Evolutionary conservation across 2,888 invertebrate species (phyloP).

Genomic region (Xylota segnis): DNA sequence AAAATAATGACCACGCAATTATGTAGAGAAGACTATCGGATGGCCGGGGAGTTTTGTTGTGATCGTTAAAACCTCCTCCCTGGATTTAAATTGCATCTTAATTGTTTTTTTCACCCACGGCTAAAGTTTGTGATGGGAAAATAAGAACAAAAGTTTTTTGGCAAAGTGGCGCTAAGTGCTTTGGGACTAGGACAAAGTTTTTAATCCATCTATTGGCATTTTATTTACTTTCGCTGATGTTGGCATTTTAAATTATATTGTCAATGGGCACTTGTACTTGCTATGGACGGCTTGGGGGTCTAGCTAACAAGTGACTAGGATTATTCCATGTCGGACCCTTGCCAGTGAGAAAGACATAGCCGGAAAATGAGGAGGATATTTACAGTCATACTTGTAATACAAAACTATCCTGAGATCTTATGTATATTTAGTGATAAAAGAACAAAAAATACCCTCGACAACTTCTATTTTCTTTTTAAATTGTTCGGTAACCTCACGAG

Average conservation of each 20-base stretch:
- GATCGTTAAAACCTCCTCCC: conserved; percentile 50
- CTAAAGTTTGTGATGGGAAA: not conserved
- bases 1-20: conserved; percentile 54
- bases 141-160: conserved; percentile 7
- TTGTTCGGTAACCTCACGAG: not conserved
- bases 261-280: not conserved
- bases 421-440: no score
- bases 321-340: no score
- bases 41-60: conserved; percentile 33
- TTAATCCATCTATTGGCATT: conserved; percentile 30
- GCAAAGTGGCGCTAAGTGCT: conserved; percentile 21
- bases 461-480: not conserved
- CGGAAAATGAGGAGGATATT: no score
- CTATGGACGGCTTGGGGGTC: no score
- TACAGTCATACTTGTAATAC: no score
- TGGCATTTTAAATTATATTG: not conserved
- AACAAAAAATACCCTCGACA: not conserved
- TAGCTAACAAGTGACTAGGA: no score
- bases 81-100: conserved; percentile 51
- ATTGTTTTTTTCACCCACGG: conserved; percentile 26
- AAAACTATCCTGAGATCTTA: no score
- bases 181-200: conserved; percentile 18
- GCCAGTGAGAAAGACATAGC: no score
- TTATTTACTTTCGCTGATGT: conserved; percentile 22
- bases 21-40: conserved; percentile 29